Conservation (phyloP, 2,113 vertebrate genomes). For the Acrocephalus kingi region DNA sequence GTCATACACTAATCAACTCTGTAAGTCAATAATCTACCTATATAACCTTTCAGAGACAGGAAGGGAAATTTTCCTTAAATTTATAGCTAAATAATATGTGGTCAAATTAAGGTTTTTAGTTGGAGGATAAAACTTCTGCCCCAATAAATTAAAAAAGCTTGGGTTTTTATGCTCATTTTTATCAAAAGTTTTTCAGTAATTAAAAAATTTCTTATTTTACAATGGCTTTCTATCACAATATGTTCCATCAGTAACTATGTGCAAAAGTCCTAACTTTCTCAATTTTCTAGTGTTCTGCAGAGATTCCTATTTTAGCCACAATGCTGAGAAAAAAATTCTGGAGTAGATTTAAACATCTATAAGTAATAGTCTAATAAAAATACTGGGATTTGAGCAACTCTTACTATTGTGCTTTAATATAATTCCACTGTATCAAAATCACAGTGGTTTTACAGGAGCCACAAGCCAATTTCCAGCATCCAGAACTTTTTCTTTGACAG, state of each 20-base stretch:
- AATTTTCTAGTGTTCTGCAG: neutral
- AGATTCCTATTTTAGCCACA: neutral
- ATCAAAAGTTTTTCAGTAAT: neutral
- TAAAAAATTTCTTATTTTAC: neutral
- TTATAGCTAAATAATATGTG: neutral
- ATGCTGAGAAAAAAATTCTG: neutral
- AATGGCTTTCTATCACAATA: neutral
- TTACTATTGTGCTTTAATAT: neutral
- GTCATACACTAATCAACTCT: neutral
- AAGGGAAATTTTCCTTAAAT: neutral
- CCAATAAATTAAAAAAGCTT: neutral
- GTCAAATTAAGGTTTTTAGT: neutral
- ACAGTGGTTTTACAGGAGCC: neutral
- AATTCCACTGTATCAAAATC: neutral
- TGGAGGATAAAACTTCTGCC: neutral
- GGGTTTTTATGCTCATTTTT: neutral
- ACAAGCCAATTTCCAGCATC: neutral
- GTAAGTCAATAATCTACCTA: neutral
- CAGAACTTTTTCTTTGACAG: neutral
- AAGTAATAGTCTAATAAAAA: neutral
- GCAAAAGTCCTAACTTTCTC: neutral
- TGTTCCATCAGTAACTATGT: neutral
- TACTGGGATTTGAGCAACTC: neutral
- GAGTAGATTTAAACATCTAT: neutral
- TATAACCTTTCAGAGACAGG: neutral